Conservation (phyloP, 2,113 vertebrate genomes). For the Sinocyclocheilus maitianheensis region DNA sequence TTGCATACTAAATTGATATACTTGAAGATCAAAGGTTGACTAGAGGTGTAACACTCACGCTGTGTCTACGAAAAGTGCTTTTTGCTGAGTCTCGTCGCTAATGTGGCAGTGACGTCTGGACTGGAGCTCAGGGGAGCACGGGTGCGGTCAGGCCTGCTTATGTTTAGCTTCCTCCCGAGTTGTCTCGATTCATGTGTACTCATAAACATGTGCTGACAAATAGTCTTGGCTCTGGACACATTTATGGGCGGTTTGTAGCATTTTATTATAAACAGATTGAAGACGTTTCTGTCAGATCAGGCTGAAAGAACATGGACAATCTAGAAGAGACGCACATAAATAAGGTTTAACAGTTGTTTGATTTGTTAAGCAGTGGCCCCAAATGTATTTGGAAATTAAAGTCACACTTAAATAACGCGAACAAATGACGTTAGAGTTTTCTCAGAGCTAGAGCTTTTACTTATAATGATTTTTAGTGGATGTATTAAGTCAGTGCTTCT, state of each 20-base stretch:
- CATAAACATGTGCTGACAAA: constrained; percentile 63
- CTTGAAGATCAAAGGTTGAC: constrained; percentile 15
- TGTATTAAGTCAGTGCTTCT: no score
- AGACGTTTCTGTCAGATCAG: constrained; percentile 32
- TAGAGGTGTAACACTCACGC: background rate
- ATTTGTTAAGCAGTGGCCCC: background rate
- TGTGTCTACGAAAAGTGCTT: background rate
- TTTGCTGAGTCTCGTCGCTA: background rate
- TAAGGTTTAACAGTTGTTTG: background rate
- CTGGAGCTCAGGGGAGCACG: background rate
- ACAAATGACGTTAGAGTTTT: no score
- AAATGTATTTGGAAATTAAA: background rate
- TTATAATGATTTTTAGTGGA: no score
- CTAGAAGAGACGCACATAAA: background rate
- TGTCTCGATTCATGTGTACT: constrained; percentile 55
- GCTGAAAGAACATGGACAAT: background rate
- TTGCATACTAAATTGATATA: background rate
- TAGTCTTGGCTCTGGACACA: constrained; percentile 55
- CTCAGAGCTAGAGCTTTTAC: no score
- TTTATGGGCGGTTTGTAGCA: constrained; percentile 54
- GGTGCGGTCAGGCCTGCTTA: constrained; percentile 27
- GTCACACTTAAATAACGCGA: background rate
- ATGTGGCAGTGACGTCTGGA: background rate
- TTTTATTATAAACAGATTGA: constrained; percentile 54
- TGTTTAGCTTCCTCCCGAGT: constrained; percentile 53